Base-by-base conservation (phyloP, 2,797 vertebrate genomes). In the Stomatorhinus walkeri region DNA sequence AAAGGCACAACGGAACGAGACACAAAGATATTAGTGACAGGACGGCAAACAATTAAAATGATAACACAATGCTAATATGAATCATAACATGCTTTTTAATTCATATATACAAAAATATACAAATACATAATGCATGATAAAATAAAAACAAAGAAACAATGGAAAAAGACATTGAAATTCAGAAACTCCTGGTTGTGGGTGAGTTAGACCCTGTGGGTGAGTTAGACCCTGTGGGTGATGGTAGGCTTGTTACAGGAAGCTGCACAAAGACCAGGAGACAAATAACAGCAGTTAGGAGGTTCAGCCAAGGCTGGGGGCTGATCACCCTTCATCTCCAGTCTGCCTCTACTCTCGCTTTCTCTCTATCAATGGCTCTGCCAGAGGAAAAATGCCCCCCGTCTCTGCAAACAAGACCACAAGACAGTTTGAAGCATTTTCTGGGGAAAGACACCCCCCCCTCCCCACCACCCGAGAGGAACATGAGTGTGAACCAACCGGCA, bases 401-500 rank as follows among this genome's bases (percentile, higher is more conserved):
- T 54, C 40, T 85, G 46, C 19, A 76, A 87, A 86, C 49, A 86
- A 89, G 40, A 89, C 48, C 61, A 28, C 5, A 46, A 84, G 56
- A 85, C 22, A 85, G 51, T 81, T 49, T 56, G 79, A 76, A 88
- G 28, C 51, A 81, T 6, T 32, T 54, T 16, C 49, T 24, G 14
- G 68, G 79, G 51, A 51, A 16, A 88, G 5, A 10, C 10, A 2
- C 40, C 32, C 32, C 2, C 16, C 19, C 49, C 40, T 7, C 16
- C 5, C 56, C 16, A 1, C 59, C 16, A 1, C 56, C 59, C 59
- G 2, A 59, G 56, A 61, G 56, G 19, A 5, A 8, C 10, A 87
- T 46, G 56, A 68, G 52, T 24, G 19, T 59, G 19, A 89, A 93
- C 95, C 91, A 94, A 96, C 96, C 95, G 94, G 94, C 96, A 96